Base-by-base conservation (phyloP, 1,140 invertebrate genomes). In the Anthonomus grandis region DNA sequence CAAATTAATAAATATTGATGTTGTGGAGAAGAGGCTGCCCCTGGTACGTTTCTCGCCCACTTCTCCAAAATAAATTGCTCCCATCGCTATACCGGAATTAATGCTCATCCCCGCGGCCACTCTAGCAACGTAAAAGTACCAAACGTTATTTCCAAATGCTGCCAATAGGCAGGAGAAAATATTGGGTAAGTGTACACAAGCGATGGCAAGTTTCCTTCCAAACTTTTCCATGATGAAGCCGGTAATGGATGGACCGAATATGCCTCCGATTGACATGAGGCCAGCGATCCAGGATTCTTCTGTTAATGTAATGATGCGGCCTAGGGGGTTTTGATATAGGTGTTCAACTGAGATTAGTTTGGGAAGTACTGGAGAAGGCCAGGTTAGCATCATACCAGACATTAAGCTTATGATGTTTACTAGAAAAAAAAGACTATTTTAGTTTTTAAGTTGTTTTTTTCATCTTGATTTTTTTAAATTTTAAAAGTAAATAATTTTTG, bases 201-300 rank as follows among this genome's bases (percentile, higher is more conserved):
- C 65, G 0, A 76, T 62, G 4, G 74, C 68, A 18, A 63, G 65
- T 52, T 76, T 78, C 56, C 77, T 59, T 4, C 77, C 77, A 27
- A 74, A 66, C 3, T 64, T 68, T 24, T 78, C 70, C 17, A 72
- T 41, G 0, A 71, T 37, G 23, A 66, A 51, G 8, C 74, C 74
- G 17, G 73, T 69, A 8, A 61, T 13, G 13, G 36, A 38, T 2
- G 64, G 62, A n/a, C 62, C 61, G 4, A 52, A 19, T 6, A 90
- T 76, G 17, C 89, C 87, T 9, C 90, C 91, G 13, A 93, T 66
- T 0, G 87, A 81, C 39, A 92, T 73, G 5, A 93, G 70, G 0
- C 87, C 88, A 0, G 85, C 87, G 50, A 93, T 86, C 89, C 89
- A 93, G 0, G 89, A 86, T 44, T 75, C 71, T 63, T 88, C 75